Percentiles rank a stretch among this genome's conserved stretches.
These are phyloP conservation scores for Sarcophaga rosellei DNA, from an alignment of 2,888 invertebrate species.

Conservation along the genomic window DNA sequence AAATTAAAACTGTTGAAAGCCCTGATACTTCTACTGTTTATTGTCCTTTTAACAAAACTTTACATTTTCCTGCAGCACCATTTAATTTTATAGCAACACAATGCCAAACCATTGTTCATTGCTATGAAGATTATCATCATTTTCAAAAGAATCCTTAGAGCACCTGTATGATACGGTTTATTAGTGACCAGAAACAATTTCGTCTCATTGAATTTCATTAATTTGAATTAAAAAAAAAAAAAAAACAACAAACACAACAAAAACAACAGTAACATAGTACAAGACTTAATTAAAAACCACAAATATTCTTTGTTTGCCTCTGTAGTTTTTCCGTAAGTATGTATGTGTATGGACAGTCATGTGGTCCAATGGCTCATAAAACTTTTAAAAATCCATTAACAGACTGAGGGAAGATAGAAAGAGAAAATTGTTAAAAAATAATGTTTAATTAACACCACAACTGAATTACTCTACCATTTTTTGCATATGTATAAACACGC, in stretches of 20 bases:
- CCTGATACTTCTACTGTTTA: background rate
- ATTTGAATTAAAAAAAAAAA: conserved; percentile 29
- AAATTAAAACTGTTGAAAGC: too few species aligned
- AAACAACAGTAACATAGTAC: background rate
- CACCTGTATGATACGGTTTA: conserved; percentile 27
- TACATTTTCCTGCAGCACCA: conserved; percentile 20
- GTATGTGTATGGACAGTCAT: background rate
- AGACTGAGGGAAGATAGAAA: background rate
- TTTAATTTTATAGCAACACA: conserved; percentile 42
- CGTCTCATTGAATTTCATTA: conserved; percentile 62
- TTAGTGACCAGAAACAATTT: conserved; percentile 58
- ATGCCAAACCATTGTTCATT: conserved; percentile 25
- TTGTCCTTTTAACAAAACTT: background rate
- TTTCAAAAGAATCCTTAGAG: background rate
- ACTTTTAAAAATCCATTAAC: conserved; percentile 62
- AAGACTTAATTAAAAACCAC: conserved; percentile 64
- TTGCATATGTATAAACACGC: background rate
- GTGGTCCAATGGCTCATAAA: conserved; percentile 41
- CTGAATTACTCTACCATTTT: conserved; percentile 16
- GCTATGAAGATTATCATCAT: background rate
- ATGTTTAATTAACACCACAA: conserved; percentile 55
- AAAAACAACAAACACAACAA: background rate
- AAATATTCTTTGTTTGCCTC: conserved; percentile 44
- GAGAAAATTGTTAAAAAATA: conserved; percentile 46
- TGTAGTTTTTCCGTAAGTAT: background rate